Evolutionary conservation across 2,113 vertebrate genomes (phyloP), one percentile per base, ranked within the genome.

Genomic region (Geothlypis trichas): DNA sequence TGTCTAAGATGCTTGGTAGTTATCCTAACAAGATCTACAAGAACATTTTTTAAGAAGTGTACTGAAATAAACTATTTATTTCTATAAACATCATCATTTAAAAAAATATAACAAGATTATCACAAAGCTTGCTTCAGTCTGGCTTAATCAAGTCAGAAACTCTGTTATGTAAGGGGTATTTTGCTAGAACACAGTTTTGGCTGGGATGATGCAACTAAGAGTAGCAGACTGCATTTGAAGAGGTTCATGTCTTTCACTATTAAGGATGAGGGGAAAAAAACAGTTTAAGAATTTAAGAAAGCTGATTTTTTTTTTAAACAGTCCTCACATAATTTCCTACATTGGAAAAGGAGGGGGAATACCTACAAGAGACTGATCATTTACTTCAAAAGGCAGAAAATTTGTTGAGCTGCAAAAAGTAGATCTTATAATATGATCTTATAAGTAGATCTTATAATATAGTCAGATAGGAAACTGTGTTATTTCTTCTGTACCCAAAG

Each of bases 331-430:
- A 15, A 59, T 51, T 84, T 78, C 66, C 52, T 63, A n/a, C 3
- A 3, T 24, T 7, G 19, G 47, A 82, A 92, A 83, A n/a, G 30
- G 14, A 31, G 20, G 8, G 11, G 13, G 21, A 62, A 63, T 47
- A 79, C 3, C 54, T 66, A 47, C 26, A 87, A 91, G 30, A 51
- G 19, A 72, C 33, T 57, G 30, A 82, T 63, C 13, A 42, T 8
- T n/a, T 94, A 41, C n/a, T 84, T 75, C 49, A 73, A 85, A 94
- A 73, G 20, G 17, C 33, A 85, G 9, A 44, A 76, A 79, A 67
- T 63, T 23, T 59, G 37, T 15, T 30, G 10, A 88, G 31, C 21
- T 76, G 54, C 46, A 78, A 21, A 15, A 83, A 65, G 20, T 3
- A 87, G 30, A 68, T 20, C 0, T 54, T 11, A 39, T 39, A 39